phyloP scores from a whole-genome alignment of 2,797 vertebrate genomes.

The Danio kyathit region DNA sequence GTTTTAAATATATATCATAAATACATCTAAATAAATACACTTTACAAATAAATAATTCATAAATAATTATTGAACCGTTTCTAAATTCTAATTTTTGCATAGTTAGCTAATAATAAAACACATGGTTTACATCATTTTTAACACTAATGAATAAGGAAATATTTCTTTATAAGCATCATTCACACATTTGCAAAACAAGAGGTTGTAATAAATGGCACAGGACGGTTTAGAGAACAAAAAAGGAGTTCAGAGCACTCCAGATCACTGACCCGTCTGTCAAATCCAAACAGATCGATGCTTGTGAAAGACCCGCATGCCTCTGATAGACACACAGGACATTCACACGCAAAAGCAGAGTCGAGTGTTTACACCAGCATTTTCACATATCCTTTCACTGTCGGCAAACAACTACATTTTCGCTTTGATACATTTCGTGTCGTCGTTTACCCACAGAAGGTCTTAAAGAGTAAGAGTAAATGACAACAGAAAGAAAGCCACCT shows the following conservation, averaged over 20 bases:
- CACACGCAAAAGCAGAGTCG: neutral
- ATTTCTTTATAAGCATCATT: neutral
- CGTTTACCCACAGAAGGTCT: neutral
- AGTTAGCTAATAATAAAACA: too few species aligned
- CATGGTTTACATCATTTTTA: too few species aligned
- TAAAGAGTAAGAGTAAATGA: neutral
- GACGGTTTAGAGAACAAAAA: neutral
- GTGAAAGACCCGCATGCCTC: conserved; percentile 19
- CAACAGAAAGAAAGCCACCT: conserved; percentile 9
- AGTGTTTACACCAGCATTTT: neutral
- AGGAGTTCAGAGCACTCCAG: conserved; percentile 4
- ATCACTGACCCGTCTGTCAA: conserved; percentile 16
- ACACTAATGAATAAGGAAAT: neutral
- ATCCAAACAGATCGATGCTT: conserved; percentile 40
- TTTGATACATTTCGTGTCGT: neutral
- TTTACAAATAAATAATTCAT: too few species aligned
- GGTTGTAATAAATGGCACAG: conserved; percentile 1
- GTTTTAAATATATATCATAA: too few species aligned
- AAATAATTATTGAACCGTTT: too few species aligned
- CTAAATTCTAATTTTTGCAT: too few species aligned
- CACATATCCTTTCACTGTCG: neutral
- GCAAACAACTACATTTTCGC: neutral
- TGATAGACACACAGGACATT: conserved; percentile 1
- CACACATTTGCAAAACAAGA: neutral
- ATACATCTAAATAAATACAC: too few species aligned